phyloP scores from a whole-genome alignment of 2,888 invertebrate species.

The Gymnosoma rotundatum region DNA sequence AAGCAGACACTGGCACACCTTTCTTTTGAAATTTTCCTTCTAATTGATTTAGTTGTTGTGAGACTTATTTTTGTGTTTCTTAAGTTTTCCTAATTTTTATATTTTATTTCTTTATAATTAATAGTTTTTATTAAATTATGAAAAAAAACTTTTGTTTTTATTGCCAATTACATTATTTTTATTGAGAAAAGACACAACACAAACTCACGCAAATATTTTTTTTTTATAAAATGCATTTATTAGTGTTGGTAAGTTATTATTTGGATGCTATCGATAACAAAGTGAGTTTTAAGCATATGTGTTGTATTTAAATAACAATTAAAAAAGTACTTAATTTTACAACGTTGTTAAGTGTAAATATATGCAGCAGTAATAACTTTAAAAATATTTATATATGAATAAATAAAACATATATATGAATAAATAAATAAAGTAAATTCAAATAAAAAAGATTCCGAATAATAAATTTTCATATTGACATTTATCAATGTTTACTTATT shows the following conservation, averaged over 20 bases:
- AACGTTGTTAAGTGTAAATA: slow-evolving; percentile 13
- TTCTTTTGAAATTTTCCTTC: slow-evolving; percentile 59
- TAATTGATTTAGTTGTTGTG: slow-evolving; percentile 20
- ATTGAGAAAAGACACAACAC: slow-evolving; percentile 48
- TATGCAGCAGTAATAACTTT: too few relatives aligned
- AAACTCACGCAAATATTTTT: slow-evolving; percentile 29
- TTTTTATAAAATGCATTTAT: slow-evolving; percentile 50
- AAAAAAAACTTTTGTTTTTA: slow-evolving; percentile 32
- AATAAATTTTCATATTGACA: too few relatives aligned
- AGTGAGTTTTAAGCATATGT: slow-evolving; percentile 33
- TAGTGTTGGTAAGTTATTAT: slow-evolving; percentile 56
- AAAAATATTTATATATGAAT: not conserved
- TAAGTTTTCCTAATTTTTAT: not conserved
- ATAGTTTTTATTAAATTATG: not conserved
- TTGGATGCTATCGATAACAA: slow-evolving; percentile 49
- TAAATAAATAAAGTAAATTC: too few relatives aligned
- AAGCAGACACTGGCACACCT: slow-evolving; percentile 67
- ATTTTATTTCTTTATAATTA: not conserved
- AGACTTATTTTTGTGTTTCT: slow-evolving; percentile 10
- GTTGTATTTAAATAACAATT: not conserved
- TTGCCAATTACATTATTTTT: slow-evolving; percentile 54
- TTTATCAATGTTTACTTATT: too few relatives aligned
- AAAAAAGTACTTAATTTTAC: slow-evolving; percentile 2
- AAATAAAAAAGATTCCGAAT: too few relatives aligned
- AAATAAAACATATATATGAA: too few relatives aligned